Evolutionary conservation across 2,797 vertebrate genomes (phyloP), one percentile per base, ranked within the genome.

Genomic region (Pseudopleuronectes americanus): DNA sequence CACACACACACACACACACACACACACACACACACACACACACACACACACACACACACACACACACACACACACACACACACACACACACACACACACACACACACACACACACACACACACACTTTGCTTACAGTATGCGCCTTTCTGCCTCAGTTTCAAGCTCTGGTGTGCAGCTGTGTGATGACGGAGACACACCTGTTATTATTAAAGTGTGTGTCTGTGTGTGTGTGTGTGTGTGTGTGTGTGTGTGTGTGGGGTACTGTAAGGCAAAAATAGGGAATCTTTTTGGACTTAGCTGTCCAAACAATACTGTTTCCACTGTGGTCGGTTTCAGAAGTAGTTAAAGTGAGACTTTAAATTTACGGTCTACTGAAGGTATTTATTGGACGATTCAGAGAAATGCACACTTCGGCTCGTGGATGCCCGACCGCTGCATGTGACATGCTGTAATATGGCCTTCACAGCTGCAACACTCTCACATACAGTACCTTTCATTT

Each of bases 161-260:
- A 26, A 54, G 58, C 69, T 89, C 86, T 88, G 85, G 61, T 80
- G 80, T 86, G 85, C 90, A 93, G 89, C 88, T 94, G 90, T 82
- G 59, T 60, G 70, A 87, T 83, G 80, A 88, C 68, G 36, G 68
- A 90, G 74, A 79, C 87, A 89, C 89, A 92, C 83, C 87, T 90
- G 88, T 73, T 87, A 71, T 78, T 68, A 87, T 84, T 90, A 83
- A 83, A 84, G 68, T 48, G 33, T 58, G 36, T 23, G 43, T 57
- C 53, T 59, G 61, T 28, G 58, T 64, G 78, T 55, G 61, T 61
- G 53, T 23, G 23, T 23, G 23, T 23, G 1, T 23, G 23, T 23
- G 23, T 23, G 55, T 69, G 73, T 58, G 68, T 69, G 51, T 64
- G 61, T 24, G 58, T 64, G 80, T 53, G 61, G 58, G 53, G 77